Conservation (phyloP, 2,888 invertebrate species). For the Pedicia rivosa region DNA sequence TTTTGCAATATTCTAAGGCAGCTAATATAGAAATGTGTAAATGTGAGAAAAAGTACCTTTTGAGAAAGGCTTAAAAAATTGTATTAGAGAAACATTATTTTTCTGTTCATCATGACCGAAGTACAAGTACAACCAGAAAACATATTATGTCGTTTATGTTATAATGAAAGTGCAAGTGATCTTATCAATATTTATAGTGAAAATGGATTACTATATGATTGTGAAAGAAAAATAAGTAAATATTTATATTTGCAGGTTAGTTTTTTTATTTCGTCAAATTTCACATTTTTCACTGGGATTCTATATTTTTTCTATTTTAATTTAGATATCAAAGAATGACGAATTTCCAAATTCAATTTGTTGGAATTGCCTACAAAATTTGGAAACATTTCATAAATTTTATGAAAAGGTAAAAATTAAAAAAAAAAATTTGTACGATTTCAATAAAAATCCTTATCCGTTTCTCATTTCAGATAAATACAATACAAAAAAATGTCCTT, state of each 20-base stretch:
- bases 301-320: neutral
- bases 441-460: neutral
- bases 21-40: too few relatives aligned
- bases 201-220: constrained; percentile 3
- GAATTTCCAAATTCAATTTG: constrained; percentile 7
- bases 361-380: constrained; percentile 8
- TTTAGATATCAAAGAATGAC: constrained; percentile 6
- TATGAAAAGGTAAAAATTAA: constrained; percentile 6
- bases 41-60: too few relatives aligned
- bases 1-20: too few relatives aligned
- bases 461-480: constrained; percentile 5
- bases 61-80: too few relatives aligned
- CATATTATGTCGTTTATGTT: constrained; percentile 8
- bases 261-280: neutral
- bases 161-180: constrained; percentile 6
- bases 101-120: too few relatives aligned
- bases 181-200: constrained; percentile 6
- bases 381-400: constrained; percentile 10
- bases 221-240: constrained; percentile 7
- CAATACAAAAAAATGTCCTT: constrained; percentile 7
- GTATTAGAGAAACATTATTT: too few relatives aligned
- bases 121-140: too few relatives aligned
- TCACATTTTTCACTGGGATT: neutral
- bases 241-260: constrained; percentile 9
- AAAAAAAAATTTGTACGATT: neutral